Percentiles rank a stretch among this genome's conserved stretches.
Evolutionary conservation across 2,888 invertebrate genomes (phyloP).

Genomic region (Theretra japonica): DNA sequence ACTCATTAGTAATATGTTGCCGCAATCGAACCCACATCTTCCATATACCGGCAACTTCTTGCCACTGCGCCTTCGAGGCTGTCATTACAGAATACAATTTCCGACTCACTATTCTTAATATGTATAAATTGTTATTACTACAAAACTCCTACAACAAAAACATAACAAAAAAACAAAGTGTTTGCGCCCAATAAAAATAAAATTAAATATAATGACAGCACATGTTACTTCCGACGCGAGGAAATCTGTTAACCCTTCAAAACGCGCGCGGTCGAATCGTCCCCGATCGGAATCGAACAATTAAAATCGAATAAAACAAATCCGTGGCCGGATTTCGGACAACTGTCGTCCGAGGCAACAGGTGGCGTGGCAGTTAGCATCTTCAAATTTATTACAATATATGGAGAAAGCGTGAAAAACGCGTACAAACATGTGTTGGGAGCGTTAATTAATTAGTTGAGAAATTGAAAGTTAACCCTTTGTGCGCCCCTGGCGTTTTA

Average conservation of each 20-base stretch:
- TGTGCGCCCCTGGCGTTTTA: conserved; percentile 35
- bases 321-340: conserved; percentile 74
- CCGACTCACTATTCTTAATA: neutral
- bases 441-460: conserved; percentile 78
- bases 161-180: neutral
- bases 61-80: neutral
- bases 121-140: neutral
- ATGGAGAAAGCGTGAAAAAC: conserved; percentile 82
- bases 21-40: too few species aligned
- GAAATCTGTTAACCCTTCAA: conserved; percentile 76
- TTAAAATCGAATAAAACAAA: conserved; percentile 85
- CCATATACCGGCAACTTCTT: too few species aligned
- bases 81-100: neutral
- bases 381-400: conserved; percentile 42
- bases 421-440: conserved; percentile 79
- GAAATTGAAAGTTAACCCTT: conserved; percentile 81
- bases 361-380: conserved; percentile 59
- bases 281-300: conserved; percentile 66
- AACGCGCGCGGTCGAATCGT: conserved; percentile 48
- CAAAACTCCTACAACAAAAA: neutral
- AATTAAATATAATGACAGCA: conserved; percentile 81
- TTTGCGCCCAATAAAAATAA: conserved; percentile 50
- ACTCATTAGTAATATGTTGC: too few species aligned
- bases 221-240: conserved; percentile 80
- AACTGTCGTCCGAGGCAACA: conserved; percentile 78